phyloP scores from a whole-genome alignment of 2,797 vertebrate genomes.

The Mormyrus proboscirostris region DNA sequence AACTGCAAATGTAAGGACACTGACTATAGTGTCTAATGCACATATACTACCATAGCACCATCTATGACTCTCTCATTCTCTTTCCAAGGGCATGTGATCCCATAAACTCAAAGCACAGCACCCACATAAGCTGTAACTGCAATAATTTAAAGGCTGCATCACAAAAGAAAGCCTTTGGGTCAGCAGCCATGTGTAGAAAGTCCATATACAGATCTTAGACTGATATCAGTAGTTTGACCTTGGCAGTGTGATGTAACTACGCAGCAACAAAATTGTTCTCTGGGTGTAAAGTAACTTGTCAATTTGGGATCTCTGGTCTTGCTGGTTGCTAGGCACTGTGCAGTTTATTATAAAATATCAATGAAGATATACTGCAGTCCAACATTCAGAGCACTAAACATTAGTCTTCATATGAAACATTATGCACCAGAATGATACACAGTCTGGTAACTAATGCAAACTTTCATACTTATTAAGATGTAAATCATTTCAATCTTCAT shows the following conservation, averaged over 20 bases:
- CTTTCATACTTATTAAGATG: not conserved
- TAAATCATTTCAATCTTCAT: not conserved
- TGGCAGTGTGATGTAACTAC: slow-evolving; percentile 10
- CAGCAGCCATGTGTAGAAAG: slow-evolving; percentile 1
- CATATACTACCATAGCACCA: not conserved
- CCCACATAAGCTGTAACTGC: not conserved
- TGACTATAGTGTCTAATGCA: not conserved
- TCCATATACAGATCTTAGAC: not conserved
- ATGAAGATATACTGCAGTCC: not conserved
- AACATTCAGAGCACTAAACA: not conserved
- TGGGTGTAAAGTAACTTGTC: not conserved
- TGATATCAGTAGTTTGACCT: not conserved
- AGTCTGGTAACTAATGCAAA: not conserved
- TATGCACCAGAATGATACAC: not conserved
- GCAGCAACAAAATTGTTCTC: slow-evolving; percentile 2
- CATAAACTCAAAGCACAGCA: slow-evolving; percentile 2
- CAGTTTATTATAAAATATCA: slow-evolving; percentile 8
- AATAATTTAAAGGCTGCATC: slow-evolving; percentile 3
- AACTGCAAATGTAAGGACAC: slow-evolving; percentile 4
- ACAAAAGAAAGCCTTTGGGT: not conserved
- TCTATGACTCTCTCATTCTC: not conserved
- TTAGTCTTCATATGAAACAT: not conserved
- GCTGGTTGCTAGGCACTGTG: slow-evolving; percentile 4
- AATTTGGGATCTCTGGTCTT: not conserved
- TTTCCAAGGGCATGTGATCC: slow-evolving; percentile 4